Evolutionary conservation across 2,888 invertebrate genomes (phyloP).

Genomic region (Lysandra bellargus): DNA sequence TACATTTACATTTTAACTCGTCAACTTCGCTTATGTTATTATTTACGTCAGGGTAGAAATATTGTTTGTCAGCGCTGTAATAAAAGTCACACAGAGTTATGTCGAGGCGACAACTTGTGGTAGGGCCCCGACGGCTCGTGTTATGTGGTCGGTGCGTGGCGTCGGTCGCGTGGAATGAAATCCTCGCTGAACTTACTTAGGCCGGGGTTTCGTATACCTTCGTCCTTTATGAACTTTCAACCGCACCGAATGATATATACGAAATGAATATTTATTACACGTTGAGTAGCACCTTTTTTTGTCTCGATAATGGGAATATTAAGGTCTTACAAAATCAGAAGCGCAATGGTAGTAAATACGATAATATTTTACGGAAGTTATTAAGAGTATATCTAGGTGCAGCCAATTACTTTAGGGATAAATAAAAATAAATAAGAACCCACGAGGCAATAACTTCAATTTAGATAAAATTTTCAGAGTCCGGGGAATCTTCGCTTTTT

Average conservation of each 20-base stretch:
- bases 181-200: slow-evolving; percentile 13
- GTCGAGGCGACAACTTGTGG: not conserved
- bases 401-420: not conserved
- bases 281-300: not conserved
- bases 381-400: not conserved
- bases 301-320: not conserved
- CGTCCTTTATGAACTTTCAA: slow-evolving; percentile 6
- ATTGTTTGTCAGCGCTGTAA: not conserved
- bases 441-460: not conserved
- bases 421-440: not conserved
- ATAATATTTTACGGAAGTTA: not conserved
- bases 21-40: not conserved
- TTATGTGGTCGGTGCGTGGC: slow-evolving; percentile 2
- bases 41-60: not conserved
- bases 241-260: slow-evolving; percentile 1
- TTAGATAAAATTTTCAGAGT: not conserved
- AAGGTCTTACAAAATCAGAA: too few species aligned
- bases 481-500: not conserved
- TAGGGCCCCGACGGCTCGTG: not conserved
- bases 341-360: not conserved
- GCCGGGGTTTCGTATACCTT: slow-evolving; percentile 8
- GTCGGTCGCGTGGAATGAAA: slow-evolving; percentile 15
- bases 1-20: not conserved
- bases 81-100: not conserved
- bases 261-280: slow-evolving; percentile 5